Percentiles rank a stretch among this genome's conserved stretches.
Evolutionary conservation across 1,140 invertebrate genomes (phyloP).

Genomic region (Marisa cornuarietis): DNA sequence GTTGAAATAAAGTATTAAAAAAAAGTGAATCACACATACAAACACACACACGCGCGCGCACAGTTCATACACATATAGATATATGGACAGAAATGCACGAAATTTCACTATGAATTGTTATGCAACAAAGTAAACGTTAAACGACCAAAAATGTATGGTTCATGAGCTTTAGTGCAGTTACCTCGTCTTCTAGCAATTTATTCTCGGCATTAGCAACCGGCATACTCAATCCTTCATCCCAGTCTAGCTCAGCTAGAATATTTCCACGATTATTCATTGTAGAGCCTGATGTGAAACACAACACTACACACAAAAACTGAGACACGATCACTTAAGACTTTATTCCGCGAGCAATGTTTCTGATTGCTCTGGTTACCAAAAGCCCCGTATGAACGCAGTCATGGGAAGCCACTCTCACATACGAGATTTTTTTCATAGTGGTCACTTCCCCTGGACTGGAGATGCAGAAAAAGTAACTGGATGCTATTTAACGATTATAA

Average conservation of each 20-base stretch:
- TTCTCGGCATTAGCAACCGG: constrained; percentile 67
- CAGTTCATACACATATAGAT: background rate
- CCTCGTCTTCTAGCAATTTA: constrained; percentile 61
- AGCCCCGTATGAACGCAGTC: constrained; percentile 55
- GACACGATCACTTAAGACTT: background rate
- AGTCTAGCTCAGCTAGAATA: constrained; percentile 60
- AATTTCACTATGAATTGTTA: background rate
- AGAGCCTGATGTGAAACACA: constrained; percentile 4
- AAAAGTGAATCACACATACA: no score
- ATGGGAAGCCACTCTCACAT: constrained; percentile 32
- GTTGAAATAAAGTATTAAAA: no score
- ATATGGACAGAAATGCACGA: background rate
- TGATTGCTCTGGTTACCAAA: constrained; percentile 57
- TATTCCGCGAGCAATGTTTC: constrained; percentile 32
- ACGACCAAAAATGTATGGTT: constrained; percentile 6
- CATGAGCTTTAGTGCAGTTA: constrained; percentile 26
- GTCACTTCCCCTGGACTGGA: background rate
- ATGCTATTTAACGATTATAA: no score
- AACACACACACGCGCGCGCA: no score
- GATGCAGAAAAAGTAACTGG: background rate
- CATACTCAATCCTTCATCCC: constrained; percentile 66
- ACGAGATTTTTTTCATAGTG: background rate
- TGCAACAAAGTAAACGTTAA: constrained; percentile 3
- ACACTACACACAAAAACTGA: constrained; percentile 8
- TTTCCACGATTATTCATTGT: constrained; percentile 49